These are phyloP conservation scores for Cephus runcator DNA, from an alignment of 2,888 invertebrate genomes.

Conservation along the genomic window DNA sequence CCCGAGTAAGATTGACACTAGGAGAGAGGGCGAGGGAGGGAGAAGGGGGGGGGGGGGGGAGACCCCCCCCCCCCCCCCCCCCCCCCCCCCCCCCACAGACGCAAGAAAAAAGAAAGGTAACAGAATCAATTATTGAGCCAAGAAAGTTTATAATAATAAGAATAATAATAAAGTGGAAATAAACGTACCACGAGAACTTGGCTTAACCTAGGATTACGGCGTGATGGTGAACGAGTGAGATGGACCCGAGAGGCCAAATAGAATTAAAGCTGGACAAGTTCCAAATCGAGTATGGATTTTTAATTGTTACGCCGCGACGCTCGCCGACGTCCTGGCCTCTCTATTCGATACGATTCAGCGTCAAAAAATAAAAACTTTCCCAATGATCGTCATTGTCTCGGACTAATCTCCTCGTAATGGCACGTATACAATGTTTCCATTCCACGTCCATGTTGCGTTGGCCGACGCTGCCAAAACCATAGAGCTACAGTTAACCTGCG, in stretches of 20 bases:
- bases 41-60: no score
- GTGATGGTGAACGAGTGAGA: not conserved
- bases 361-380: not conserved
- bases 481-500: not conserved
- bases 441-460: not conserved
- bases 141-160: no score
- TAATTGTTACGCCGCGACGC: constrained; percentile 34
- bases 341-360: not conserved
- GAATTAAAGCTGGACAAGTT: constrained; percentile 35
- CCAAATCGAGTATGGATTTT: constrained; percentile 48
- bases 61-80: no score
- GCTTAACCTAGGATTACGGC: not conserved
- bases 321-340: constrained; percentile 7
- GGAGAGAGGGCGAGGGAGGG: not conserved
- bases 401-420: not conserved
- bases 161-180: not conserved
- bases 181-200: not conserved
- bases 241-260: constrained; percentile 26
- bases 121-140: not conserved
- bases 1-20: not conserved
- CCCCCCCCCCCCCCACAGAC: no score
- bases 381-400: not conserved
- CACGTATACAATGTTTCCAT: not conserved
- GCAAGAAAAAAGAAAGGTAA: not conserved
- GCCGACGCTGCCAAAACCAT: not conserved